Evolutionary conservation across 2,888 invertebrate genomes (phyloP).

Genomic region (Rhagonycha fulva): DNA sequence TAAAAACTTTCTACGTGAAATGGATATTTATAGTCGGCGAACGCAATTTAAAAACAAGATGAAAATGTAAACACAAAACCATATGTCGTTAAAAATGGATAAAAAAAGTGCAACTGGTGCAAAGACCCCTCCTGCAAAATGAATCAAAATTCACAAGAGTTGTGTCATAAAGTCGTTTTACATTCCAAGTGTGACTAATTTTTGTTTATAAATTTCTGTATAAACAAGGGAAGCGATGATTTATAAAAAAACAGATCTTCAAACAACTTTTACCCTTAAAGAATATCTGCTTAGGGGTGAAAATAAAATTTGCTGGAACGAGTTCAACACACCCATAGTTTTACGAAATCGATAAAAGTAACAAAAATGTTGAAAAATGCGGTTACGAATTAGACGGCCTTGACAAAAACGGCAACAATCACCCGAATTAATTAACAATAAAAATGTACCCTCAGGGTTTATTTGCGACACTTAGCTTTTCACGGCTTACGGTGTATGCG

Average conservation of each 20-base stretch:
- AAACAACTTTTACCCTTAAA: slow-evolving; percentile 39
- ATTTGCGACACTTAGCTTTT: background rate
- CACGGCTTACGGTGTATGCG: background rate
- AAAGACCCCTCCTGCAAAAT: slow-evolving; percentile 19
- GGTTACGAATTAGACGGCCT: background rate
- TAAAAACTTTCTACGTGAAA: background rate
- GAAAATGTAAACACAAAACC: slow-evolving; percentile 33
- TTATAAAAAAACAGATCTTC: slow-evolving; percentile 20
- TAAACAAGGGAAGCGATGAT: background rate
- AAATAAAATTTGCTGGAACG: slow-evolving; percentile 33
- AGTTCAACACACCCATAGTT: slow-evolving; percentile 53
- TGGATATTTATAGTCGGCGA: background rate
- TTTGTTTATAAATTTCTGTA: background rate
- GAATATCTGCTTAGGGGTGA: slow-evolving; percentile 36
- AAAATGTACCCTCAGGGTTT: background rate
- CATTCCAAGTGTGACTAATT: background rate
- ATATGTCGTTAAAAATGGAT: slow-evolving; percentile 31
- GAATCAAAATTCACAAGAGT: slow-evolving; percentile 14
- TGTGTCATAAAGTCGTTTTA: background rate
- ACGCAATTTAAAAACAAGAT: background rate
- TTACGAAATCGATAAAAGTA: slow-evolving; percentile 50
- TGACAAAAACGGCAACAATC: slow-evolving; percentile 3
- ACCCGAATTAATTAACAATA: background rate
- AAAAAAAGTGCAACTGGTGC: slow-evolving; percentile 21
- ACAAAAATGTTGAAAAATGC: slow-evolving; percentile 24